A percentile compares a stretch with the other conserved stretches of the same genome.
Evolutionary conservation across 1,140 invertebrate species (phyloP).

Genomic region (Drosophila kikkawai): DNA sequence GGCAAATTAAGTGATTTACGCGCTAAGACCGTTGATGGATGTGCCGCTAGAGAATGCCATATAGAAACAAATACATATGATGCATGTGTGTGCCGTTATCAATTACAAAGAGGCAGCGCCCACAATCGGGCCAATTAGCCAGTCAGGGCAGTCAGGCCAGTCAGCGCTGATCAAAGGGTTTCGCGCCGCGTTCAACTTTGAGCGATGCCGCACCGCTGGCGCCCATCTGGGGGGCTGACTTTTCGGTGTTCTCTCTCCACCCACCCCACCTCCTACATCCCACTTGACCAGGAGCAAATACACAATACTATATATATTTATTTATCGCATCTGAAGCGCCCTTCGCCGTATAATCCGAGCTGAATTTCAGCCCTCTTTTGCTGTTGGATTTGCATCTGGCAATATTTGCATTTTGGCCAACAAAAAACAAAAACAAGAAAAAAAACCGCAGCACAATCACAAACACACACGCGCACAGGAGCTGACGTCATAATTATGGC

Average conservation of each 20-base stretch:
- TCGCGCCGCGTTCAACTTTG: conserved; percentile 50
- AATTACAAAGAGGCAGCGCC: conserved; percentile 77
- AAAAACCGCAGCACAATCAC: conserved; percentile 21
- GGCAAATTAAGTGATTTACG: conserved; percentile 64
- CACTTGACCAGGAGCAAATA: conserved; percentile 1
- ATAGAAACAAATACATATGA: conserved; percentile 18
- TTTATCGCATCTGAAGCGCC: conserved; percentile 16
- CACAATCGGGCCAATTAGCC: conserved; percentile 67
- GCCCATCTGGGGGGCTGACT: conserved; percentile 35
- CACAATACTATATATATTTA: not conserved
- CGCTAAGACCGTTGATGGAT: conserved; percentile 71
- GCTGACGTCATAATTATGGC: conserved; percentile 69
- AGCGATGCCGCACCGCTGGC: conserved; percentile 60
- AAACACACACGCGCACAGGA: conserved; percentile 3
- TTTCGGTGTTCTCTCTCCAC: not conserved
- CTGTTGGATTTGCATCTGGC: conserved; percentile 57
- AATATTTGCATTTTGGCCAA: conserved; percentile 47
- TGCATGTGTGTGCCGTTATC: conserved; percentile 47
- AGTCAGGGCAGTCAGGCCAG: conserved; percentile 61
- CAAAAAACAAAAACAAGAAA: conserved; percentile 9
- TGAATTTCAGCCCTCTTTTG: not conserved
- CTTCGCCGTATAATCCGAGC: conserved; percentile 37
- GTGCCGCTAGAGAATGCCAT: conserved; percentile 58
- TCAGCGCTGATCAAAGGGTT: conserved; percentile 63
- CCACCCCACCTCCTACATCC: not conserved